phyloP scores from a whole-genome alignment of 2,888 invertebrate genomes.

The Apocheima hispidaria region DNA sequence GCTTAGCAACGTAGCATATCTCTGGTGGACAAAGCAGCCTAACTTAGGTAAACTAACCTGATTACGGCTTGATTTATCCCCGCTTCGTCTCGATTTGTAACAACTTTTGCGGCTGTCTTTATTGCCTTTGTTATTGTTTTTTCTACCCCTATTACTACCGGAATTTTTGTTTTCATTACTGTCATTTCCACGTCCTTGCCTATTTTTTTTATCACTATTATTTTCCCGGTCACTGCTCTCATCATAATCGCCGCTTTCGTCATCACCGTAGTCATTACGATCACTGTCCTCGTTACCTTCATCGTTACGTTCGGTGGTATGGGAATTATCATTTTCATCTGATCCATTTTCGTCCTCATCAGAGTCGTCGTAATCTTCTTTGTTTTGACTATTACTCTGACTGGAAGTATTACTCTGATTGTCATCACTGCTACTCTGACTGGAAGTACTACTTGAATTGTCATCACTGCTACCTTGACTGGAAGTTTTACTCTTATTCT shows the following conservation, averaged over 20 bases:
- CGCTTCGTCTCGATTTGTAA: background rate
- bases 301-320: background rate
- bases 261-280: background rate
- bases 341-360: background rate
- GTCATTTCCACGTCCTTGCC: too few species aligned
- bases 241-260: background rate
- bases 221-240: background rate
- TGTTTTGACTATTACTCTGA: background rate
- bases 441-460: too few species aligned
- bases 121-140: background rate
- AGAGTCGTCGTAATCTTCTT: background rate
- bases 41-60: background rate
- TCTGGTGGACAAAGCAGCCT: too few species aligned
- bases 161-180: too few species aligned
- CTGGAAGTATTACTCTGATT: background rate
- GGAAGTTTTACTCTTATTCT: too few species aligned
- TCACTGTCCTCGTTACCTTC: background rate
- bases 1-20: too few species aligned
- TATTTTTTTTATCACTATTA: too few species aligned
- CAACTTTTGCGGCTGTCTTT: background rate
- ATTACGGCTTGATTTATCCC: background rate
- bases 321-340: background rate
- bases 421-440: background rate
- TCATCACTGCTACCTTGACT: background rate
- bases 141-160: background rate